A percentile compares a stretch with the other conserved stretches of the same genome.
phyloP scores from a whole-genome alignment of 2,797 vertebrate species.

The Acrossocheilus fasciatus region DNA sequence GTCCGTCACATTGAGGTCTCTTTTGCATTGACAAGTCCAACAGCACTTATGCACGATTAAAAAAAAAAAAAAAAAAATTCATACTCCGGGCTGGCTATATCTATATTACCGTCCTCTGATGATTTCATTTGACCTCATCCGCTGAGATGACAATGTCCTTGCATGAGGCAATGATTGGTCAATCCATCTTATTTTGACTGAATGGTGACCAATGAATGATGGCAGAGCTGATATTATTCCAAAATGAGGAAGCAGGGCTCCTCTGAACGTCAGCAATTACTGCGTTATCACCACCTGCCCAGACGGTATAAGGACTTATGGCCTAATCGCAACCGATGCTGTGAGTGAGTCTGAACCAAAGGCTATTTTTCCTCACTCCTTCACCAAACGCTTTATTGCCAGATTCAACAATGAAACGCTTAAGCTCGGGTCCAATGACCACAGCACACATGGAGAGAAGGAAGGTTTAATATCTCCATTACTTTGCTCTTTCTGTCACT shows the following conservation, averaged over 20 bases:
- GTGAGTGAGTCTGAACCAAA: slow-evolving; percentile 52
- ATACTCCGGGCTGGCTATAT: background rate
- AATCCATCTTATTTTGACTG: slow-evolving; percentile 59
- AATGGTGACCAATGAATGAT: slow-evolving; percentile 63
- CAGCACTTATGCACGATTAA: background rate
- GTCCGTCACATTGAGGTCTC: background rate
- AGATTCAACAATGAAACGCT: slow-evolving; percentile 34
- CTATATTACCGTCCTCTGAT: slow-evolving; percentile 33
- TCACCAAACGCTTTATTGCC: slow-evolving; percentile 36
- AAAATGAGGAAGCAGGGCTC: slow-evolving; percentile 66
- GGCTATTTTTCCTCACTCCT: slow-evolving; percentile 47
- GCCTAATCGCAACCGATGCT: slow-evolving; percentile 40
- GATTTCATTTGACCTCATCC: slow-evolving; percentile 51
- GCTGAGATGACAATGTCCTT: slow-evolving; percentile 51
- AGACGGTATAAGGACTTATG: slow-evolving; percentile 54
- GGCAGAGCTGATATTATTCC: slow-evolving; percentile 60
- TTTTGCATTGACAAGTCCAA: background rate
- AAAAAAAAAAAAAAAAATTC: slow-evolving; percentile 1
- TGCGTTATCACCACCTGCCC: slow-evolving; percentile 58
- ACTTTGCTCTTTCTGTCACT: background rate
- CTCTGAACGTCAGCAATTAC: slow-evolving; percentile 65
- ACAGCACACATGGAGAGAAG: slow-evolving; percentile 27
- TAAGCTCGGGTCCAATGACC: slow-evolving; percentile 52
- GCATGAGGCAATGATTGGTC: slow-evolving; percentile 43
- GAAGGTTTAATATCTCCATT: slow-evolving; percentile 16